Conservation (phyloP, 2,797 vertebrate species). For the Varecia variegata region DNA sequence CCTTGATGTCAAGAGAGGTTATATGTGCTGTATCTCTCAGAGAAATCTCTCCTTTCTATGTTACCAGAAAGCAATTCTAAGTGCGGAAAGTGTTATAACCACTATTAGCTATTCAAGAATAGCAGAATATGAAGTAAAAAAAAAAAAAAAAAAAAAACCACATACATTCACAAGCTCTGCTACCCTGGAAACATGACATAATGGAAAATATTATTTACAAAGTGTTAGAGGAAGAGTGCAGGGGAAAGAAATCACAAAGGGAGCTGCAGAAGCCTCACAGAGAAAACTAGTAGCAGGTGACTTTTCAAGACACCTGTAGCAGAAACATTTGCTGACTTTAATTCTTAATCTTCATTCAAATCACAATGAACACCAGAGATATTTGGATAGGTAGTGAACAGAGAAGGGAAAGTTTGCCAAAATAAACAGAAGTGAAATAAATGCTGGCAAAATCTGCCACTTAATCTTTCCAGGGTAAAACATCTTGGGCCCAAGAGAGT, state of each 20-base stretch:
- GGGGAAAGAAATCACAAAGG: neutral
- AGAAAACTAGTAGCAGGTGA: neutral
- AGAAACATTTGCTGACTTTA: neutral
- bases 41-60: neutral
- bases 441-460: neutral
- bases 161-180: neutral
- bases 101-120: neutral
- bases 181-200: neutral
- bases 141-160: slow-evolving; percentile 8
- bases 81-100: neutral
- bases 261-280: neutral
- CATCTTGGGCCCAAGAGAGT: neutral
- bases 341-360: slow-evolving; percentile 14
- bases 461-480: neutral
- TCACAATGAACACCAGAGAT: neutral
- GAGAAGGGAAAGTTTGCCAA: neutral
- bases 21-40: neutral
- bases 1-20: slow-evolving; percentile 42
- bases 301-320: slow-evolving; percentile 4
- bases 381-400: neutral
- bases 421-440: slow-evolving; percentile 40
- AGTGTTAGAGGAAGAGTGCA: neutral
- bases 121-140: neutral
- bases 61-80: slow-evolving; percentile 43
- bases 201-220: neutral